A percentile compares a stretch with the other conserved stretches of the same genome.
phyloP scores from a whole-genome alignment of 1,140 invertebrate species.

The Hylaeus anthracinus region DNA sequence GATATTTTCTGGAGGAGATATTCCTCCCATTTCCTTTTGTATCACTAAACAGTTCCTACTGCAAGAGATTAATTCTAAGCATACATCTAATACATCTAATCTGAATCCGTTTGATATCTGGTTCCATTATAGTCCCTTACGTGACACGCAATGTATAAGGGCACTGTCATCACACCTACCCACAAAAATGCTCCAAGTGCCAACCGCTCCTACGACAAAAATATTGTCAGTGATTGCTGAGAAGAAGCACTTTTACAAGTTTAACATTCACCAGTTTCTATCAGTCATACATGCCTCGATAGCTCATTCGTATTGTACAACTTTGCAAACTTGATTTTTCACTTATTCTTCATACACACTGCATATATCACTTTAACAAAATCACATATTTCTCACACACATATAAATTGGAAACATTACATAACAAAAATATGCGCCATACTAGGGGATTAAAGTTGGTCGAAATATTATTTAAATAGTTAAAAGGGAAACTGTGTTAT shows the following conservation, averaged over 20 bases:
- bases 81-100: background rate
- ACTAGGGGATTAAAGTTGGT: background rate
- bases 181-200: background rate
- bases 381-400: no score
- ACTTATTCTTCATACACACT: no score
- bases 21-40: background rate
- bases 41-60: background rate
- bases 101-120: background rate
- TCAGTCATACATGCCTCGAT: no score
- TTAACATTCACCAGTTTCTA: no score
- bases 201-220: slow-evolving; percentile 24
- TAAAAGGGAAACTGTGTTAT: background rate
- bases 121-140: background rate
- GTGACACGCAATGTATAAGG: background rate
- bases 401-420: no score
- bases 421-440: no score
- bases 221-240: background rate
- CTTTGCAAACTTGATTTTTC: no score
- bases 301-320: no score
- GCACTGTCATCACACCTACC: background rate
- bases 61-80: no score
- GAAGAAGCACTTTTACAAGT: background rate
- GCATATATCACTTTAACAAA: no score
- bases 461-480: background rate
- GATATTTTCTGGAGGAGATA: no score